Base-by-base conservation (phyloP, 2,797 vertebrate species). In the Tapera naevia region DNA sequence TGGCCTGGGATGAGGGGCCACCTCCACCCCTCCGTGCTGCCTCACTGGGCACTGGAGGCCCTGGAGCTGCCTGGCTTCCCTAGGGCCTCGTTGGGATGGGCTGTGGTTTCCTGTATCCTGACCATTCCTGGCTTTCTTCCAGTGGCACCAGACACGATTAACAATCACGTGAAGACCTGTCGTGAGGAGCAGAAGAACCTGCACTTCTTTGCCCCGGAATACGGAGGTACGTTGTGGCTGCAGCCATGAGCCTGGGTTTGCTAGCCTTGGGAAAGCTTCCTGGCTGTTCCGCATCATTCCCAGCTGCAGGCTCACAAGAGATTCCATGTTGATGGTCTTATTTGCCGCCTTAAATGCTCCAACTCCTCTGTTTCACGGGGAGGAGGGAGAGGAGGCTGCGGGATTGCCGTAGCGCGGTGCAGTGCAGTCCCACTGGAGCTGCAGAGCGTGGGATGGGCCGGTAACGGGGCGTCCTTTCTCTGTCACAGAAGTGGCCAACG, bases 101-200 rank as follows among this genome's bases (percentile, higher is more conserved):
- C 66, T 96, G 4, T 43, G n/a, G 56, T 48, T 96, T 80, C 81
- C 66, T 94, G 32, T 25, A 30, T 76, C 56, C 84, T 89, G 3
- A 97, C 13, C 25, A 10, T 37, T 65, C 13, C 2, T 88, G 45
- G 10, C 93, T 97, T 96, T 95, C 88, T 97, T 95, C 50, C 91
- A 99, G 99, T 99, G 96, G 99, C 99, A 69, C 99, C 99, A 21
- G 99, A 99, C 96, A 99, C 99, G 21, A 99, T 99, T 96, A 99
- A 99, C 98, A 99, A 99, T 96, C 99, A 99, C 0, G 99, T 99
- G 97, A 99, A 99, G 98, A 99, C 99, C 4, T 99, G 98, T 97
- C 98, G 98, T 14, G 99, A 99, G 96, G 99, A 99, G 86, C 98
- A 99, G 98, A 99, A 99, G 94, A 99, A 99, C 97, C 96, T 99